Conservation (phyloP, 2,113 vertebrate genomes). For the Hymenochirus boettgeri region DNA sequence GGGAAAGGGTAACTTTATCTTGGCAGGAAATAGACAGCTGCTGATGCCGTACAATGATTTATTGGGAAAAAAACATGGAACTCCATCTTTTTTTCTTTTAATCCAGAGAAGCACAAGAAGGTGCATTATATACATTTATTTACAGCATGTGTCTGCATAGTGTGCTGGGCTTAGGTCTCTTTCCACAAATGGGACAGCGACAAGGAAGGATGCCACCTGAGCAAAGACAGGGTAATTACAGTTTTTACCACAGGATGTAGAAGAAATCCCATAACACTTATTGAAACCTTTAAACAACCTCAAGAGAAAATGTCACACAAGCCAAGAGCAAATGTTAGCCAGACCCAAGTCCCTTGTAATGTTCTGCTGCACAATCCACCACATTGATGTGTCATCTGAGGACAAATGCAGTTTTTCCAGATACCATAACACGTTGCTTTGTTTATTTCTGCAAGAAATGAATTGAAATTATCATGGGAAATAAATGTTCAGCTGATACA, state of each 20-base stretch:
- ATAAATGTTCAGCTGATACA: too few species aligned
- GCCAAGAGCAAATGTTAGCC: conserved; percentile 11
- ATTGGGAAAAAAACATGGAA: conserved; percentile 4
- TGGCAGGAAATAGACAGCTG: neutral
- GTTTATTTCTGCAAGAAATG: neutral
- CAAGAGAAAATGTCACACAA: conserved; percentile 5
- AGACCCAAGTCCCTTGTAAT: neutral
- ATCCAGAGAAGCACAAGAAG: conserved; percentile 7
- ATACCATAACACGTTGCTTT: neutral
- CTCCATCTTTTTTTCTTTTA: conserved; percentile 7
- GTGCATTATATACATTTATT: neutral
- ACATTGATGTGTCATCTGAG: neutral
- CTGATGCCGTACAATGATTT: conserved; percentile 9
- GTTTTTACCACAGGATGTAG: conserved; percentile 21
- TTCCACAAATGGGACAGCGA: neutral
- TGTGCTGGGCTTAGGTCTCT: neutral
- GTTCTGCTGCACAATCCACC: neutral
- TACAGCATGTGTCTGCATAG: neutral
- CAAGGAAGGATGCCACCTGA: conserved; percentile 11
- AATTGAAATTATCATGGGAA: neutral
- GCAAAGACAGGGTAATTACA: conserved; percentile 11
- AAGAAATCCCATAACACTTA: conserved; percentile 31
- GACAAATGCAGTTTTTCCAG: neutral
- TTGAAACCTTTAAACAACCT: conserved; percentile 14
- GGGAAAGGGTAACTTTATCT: conserved; percentile 8